Evolutionary conservation across 2,797 vertebrate genomes (phyloP), one percentile per base, ranked within the genome.

Genomic region (Hypotaenidia philippensis): DNA sequence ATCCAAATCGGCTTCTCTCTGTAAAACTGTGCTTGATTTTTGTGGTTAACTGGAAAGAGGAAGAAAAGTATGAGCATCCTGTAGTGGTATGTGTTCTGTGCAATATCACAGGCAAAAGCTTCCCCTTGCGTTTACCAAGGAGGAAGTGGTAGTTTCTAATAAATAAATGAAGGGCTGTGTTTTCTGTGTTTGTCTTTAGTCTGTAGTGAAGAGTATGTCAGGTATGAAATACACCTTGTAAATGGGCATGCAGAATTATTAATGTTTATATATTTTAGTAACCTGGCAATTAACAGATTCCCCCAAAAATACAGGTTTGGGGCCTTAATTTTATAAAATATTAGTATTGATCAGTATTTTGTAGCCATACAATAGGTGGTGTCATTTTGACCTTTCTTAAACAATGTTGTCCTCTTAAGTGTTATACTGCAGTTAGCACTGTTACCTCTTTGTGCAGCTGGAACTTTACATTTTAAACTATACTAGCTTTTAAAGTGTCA

Each of bases 11-110:
- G 7, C 49, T 93, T 5, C 45, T 91, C 27, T 93, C 65, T 76
- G 47, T 89, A 90, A 86, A 94, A 69, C 65, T 38, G 55, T 3
- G 13, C 85, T 77, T 87, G 66, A 87, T 77, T 83, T 96, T 95
- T 96, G 94, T 89, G 96, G 93, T 96, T 93, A 93, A 83, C 82
- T 93, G 74, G 74, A 87, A 70, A 94, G 83, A 93, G 85, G 83
- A 97, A 95, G 86, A 96, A 69, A 94, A 60, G 63, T 81, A 65
- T 90, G 87, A 93, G 89, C 68, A 91, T 97, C 83, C 94, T 94
- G 81, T 90, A 87, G 87, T 91, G 78, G 55, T 96, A 83, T 77
- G 59, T 91, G 26, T 94, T 95, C 84, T 93, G 86, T 93, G 77
- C 82, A 94, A 63, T 97, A 81, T 64, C 41, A 65, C 71, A 94